These are phyloP conservation scores for Steatocranus sp. DNA, from an alignment of 2,797 vertebrate genomes.

Conservation along the genomic window DNA sequence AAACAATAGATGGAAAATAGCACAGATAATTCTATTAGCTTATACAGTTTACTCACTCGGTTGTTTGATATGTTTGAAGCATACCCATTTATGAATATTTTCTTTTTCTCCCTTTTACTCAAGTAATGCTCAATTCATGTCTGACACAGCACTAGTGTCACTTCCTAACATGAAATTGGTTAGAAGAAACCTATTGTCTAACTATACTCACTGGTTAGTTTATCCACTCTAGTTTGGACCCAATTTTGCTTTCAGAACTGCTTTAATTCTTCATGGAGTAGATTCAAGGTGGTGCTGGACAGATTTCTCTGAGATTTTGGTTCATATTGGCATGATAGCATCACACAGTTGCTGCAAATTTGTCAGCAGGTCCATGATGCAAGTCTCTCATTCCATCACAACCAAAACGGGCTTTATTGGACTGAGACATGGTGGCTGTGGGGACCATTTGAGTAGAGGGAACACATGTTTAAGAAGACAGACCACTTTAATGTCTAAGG, in stretches of 20 bases:
- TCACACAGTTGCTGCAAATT: not conserved
- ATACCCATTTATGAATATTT: not conserved
- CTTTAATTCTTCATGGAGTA: not conserved
- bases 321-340: not conserved
- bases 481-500: not conserved
- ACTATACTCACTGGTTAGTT: not conserved
- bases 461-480: not conserved
- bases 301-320: not conserved
- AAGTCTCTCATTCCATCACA: not conserved
- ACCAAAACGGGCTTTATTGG: not conserved
- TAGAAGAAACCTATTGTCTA: not conserved
- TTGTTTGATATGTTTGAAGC: not conserved
- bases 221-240: not conserved
- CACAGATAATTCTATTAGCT: slow-evolving; percentile 60
- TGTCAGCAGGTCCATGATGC: not conserved
- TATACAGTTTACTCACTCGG: slow-evolving; percentile 20
- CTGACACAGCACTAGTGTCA: not conserved
- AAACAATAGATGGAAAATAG: slow-evolving; percentile 54
- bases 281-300: not conserved
- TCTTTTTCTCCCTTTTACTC: not conserved
- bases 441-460: not conserved
- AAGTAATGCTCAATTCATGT: not conserved
- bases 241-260: not conserved
- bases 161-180: not conserved
- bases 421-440: not conserved